Evolutionary conservation across 2,888 invertebrate species (phyloP).

Genomic region (Nysson spinosus): DNA sequence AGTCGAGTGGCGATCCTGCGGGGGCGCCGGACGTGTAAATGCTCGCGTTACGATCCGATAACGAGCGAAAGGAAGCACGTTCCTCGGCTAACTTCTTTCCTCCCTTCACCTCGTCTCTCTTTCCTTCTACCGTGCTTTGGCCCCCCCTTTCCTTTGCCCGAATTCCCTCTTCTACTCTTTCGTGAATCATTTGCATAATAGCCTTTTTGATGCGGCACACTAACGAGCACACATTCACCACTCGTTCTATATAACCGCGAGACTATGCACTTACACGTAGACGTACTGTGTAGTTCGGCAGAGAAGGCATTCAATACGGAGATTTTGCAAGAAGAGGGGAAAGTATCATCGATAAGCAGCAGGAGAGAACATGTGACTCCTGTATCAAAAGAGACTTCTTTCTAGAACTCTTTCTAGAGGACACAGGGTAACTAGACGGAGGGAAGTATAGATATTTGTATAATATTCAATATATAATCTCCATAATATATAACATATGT

Average conservation of each 20-base stretch:
- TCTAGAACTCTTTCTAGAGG: too few species aligned
- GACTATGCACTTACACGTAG: slow-evolving; percentile 5
- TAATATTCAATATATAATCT: too few species aligned
- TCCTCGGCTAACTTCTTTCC: slow-evolving; percentile 47
- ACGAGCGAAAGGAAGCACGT: slow-evolving; percentile 64
- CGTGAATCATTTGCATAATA: slow-evolving; percentile 68
- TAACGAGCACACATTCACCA: slow-evolving; percentile 64
- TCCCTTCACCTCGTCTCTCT: slow-evolving; percentile 30
- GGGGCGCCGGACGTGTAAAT: slow-evolving; percentile 74
- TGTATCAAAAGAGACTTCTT: too few species aligned
- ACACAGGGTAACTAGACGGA: too few species aligned
- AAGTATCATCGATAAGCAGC: too few species aligned
- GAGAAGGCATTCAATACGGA: too few species aligned
- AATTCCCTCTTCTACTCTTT: slow-evolving; percentile 61
- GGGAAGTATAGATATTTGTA: too few species aligned
- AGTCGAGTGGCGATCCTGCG: slow-evolving; percentile 64
- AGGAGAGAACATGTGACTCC: too few species aligned
- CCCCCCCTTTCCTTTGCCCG: slow-evolving; percentile 42
- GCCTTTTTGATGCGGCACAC: slow-evolving; percentile 61
- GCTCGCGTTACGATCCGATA: slow-evolving; percentile 75
- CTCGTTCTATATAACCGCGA: slow-evolving; percentile 30
- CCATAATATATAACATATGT: too few species aligned
- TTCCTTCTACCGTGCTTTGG: slow-evolving; percentile 37
- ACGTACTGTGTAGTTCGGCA: too few species aligned
- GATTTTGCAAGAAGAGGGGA: too few species aligned